phyloP scores from a whole-genome alignment of 2,888 invertebrate species.

The Apotomis betuletana region DNA sequence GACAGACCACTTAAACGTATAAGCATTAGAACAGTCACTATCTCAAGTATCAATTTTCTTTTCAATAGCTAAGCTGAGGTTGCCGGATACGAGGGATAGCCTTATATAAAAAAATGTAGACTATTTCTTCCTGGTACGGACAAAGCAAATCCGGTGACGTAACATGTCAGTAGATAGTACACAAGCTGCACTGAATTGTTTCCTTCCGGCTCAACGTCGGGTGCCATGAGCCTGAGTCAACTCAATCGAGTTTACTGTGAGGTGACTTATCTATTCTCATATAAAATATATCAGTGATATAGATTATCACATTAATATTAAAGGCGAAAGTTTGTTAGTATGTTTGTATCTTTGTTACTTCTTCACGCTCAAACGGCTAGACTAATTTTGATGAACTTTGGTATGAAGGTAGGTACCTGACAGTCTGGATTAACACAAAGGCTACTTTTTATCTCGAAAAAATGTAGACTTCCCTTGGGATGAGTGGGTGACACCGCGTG shows the following conservation, averaged over 20 bases:
- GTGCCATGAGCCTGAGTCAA: slow-evolving; percentile 16
- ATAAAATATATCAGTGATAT: neutral
- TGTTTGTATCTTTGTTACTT: too few relatives aligned
- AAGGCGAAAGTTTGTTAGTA: too few relatives aligned
- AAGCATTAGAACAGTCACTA: neutral
- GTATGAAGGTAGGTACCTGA: too few relatives aligned
- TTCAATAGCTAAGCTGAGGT: neutral
- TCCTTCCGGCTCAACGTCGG: slow-evolving; percentile 31
- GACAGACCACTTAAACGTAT: too few relatives aligned
- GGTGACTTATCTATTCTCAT: neutral
- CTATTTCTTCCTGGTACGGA: slow-evolving; percentile 8
- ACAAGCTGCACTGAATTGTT: slow-evolving; percentile 30
- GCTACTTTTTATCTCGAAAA: too few relatives aligned
- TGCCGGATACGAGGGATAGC: neutral
- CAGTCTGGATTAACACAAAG: too few relatives aligned
- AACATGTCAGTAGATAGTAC: slow-evolving; percentile 25
- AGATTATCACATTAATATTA: too few relatives aligned
- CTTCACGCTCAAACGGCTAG: too few relatives aligned
- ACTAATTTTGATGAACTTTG: too few relatives aligned
- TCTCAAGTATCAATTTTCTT: neutral
- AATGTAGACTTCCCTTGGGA: too few relatives aligned
- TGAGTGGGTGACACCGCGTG: too few relatives aligned
- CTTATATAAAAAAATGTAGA: neutral
- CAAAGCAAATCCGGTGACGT: slow-evolving; percentile 11
- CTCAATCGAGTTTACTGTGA: slow-evolving; percentile 13